Base-by-base conservation (phyloP, 2,888 invertebrate genomes). In the Drosophila percnosoma region DNA sequence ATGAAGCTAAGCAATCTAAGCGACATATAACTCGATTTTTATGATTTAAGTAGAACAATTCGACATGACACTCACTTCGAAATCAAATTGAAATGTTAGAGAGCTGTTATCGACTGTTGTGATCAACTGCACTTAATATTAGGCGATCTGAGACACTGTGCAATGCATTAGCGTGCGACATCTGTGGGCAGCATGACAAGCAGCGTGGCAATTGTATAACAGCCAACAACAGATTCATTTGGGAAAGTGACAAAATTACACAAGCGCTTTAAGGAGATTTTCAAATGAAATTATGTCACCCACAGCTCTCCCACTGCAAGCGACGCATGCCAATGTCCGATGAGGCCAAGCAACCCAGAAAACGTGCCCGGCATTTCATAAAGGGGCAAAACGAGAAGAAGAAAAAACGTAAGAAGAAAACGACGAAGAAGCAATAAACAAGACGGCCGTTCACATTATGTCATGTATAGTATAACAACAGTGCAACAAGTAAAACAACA, bases 361-460 rank as follows among this genome's bases (percentile, higher is more conserved):
- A 82, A 84, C 83, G 86, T 84, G 86, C 73, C 45, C 75, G 54
- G 86, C 82, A 83, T 78, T 72, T 63, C 75, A 57, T 21, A 66
- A 75, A 51, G 57, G 68, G 60, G 40, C 42, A 38, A 38, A 38
- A 55, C 55, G 27, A 38, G 27, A 13, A 38, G 59, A 21, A 21
- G 11, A 21, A 13, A 55, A 29, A 34, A 13, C 33, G 11, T 24
- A 24, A 21, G 13, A 34, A 36, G n/a, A 27, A 67, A 40, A 18
- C 3, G 11, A 55, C 31, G 34, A 42, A 21, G 31, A 27, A 29
- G n/a, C 58, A 64, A 11, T 45, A 68, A 68, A 55, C 58, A 54
- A 58, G 57, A 49, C 63, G 64, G 65, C 66, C 60, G 60, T 57
- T 73, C 66, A 78, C 78, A 81, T 81, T 81, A 81, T 81, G 81